Conservation (phyloP, 1,140 invertebrate genomes). For the Bombus confusus region DNA sequence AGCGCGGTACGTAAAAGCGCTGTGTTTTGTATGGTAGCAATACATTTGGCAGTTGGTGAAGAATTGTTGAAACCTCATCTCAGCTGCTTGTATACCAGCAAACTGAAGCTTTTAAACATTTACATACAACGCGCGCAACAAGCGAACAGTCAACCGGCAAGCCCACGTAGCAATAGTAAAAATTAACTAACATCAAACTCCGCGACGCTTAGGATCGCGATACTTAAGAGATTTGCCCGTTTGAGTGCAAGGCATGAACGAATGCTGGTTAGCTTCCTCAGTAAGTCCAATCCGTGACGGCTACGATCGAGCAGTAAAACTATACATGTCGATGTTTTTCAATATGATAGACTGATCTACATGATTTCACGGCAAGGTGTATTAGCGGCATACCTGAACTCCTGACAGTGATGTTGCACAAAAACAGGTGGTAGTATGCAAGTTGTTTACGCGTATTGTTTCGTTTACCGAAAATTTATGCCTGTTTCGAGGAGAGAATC, state of each 20-base stretch:
- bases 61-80: slow-evolving; percentile 91
- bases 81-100: slow-evolving; percentile 90
- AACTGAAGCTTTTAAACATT: slow-evolving; percentile 89
- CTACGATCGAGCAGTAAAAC: slow-evolving; percentile 3
- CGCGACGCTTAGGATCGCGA: slow-evolving; percentile 76
- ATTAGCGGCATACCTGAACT: slow-evolving; percentile 18
- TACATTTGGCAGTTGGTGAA: slow-evolving; percentile 93
- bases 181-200: slow-evolving; percentile 77
- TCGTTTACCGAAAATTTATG: slow-evolving; percentile 42
- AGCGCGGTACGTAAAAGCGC: slow-evolving; percentile 96
- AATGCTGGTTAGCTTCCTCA: slow-evolving; percentile 76
- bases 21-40: slow-evolving; percentile 97
- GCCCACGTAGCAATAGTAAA: slow-evolving; percentile 77
- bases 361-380: slow-evolving; percentile 30
- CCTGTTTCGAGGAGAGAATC: slow-evolving; percentile 26
- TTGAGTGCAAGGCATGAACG: slow-evolving; percentile 73
- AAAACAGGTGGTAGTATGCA: slow-evolving; percentile 12
- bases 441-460: slow-evolving; percentile 27
- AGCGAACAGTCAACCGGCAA: slow-evolving; percentile 77
- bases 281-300: slow-evolving; percentile 73
- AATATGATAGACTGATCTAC: slow-evolving; percentile 52
- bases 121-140: slow-evolving; percentile 87
- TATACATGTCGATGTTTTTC: slow-evolving; percentile 34
- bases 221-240: slow-evolving; percentile 77
- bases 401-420: slow-evolving; percentile 50